phyloP scores from a whole-genome alignment of 64 coral and sea anemone genomes.

The Catalaphyllia jardinei region DNA sequence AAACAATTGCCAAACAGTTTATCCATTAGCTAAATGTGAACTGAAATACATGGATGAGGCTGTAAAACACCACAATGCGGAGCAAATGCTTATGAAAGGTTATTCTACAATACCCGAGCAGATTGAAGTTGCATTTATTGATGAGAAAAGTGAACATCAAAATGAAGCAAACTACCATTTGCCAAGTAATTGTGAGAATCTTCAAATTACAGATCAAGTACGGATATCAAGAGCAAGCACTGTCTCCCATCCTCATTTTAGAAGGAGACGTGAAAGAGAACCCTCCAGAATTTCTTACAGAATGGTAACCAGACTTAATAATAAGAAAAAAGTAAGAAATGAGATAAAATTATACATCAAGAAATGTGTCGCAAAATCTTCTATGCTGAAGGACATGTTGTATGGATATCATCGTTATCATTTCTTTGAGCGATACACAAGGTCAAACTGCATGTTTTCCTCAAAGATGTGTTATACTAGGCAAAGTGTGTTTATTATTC shows the following conservation, averaged over 20 bases:
- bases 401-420: not conserved
- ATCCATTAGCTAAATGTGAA: not conserved
- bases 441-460: not conserved
- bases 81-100: not conserved
- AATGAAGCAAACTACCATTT: not conserved
- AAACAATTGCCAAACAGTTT: constrained; percentile 7
- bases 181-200: not conserved
- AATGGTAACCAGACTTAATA: constrained; percentile 27
- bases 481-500: not conserved
- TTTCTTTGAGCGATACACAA: constrained; percentile 23
- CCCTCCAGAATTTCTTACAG: constrained; percentile 42
- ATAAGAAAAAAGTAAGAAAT: constrained; percentile 5
- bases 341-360: constrained; percentile 12
- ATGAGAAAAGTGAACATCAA: constrained; percentile 1
- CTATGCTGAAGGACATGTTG: constrained; percentile 1
- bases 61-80: not conserved
- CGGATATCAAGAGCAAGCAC: not conserved
- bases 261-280: constrained; percentile 33
- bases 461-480: not conserved
- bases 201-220: not conserved
- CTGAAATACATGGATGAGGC: not conserved
- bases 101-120: not conserved
- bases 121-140: not conserved
- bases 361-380: constrained; percentile 24
- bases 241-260: constrained; percentile 29